phyloP scores from a whole-genome alignment of 2,113 vertebrate species.

The Xiphias gladius region DNA sequence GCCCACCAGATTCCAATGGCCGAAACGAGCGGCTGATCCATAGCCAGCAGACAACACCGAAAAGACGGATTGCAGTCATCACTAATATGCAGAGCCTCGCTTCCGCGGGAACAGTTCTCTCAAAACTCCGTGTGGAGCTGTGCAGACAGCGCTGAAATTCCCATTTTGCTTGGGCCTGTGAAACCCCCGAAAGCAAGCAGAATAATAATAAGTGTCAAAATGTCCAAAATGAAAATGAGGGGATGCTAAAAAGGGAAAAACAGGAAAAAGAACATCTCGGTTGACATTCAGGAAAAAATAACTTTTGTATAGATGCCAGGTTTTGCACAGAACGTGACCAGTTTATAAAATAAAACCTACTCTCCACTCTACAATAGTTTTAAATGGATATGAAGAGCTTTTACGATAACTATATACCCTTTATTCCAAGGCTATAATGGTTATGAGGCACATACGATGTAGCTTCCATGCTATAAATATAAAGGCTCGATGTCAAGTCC shows the following conservation, averaged over 20 bases:
- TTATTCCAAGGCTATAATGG: neutral
- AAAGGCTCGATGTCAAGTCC: slow-evolving; percentile 5
- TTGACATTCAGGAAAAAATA: slow-evolving; percentile 36
- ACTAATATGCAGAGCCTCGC: neutral
- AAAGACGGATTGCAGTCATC: slow-evolving; percentile 41
- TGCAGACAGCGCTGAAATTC: neutral
- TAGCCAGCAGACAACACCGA: slow-evolving; percentile 31
- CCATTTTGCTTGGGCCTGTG: neutral
- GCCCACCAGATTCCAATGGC: slow-evolving; percentile 46
- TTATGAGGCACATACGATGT: neutral
- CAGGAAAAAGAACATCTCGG: neutral
- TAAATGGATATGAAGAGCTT: neutral
- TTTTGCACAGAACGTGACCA: slow-evolving; percentile 19
- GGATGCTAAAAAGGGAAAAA: neutral
- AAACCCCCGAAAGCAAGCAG: neutral
- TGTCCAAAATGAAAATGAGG: slow-evolving; percentile 20
- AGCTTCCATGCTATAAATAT: neutral
- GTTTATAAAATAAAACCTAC: neutral
- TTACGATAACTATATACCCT: neutral
- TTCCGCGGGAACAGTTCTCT: slow-evolving; percentile 17
- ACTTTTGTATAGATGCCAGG: slow-evolving; percentile 1
- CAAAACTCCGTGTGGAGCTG: neutral
- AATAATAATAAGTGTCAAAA: slow-evolving; percentile 24
- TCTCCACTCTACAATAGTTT: neutral
- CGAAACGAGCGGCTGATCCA: slow-evolving; percentile 49